A percentile compares a stretch with the other conserved stretches of the same genome.
Evolutionary conservation across 2,113 vertebrate species (phyloP).

Genomic region (Nannobrachium achirus): DNA sequence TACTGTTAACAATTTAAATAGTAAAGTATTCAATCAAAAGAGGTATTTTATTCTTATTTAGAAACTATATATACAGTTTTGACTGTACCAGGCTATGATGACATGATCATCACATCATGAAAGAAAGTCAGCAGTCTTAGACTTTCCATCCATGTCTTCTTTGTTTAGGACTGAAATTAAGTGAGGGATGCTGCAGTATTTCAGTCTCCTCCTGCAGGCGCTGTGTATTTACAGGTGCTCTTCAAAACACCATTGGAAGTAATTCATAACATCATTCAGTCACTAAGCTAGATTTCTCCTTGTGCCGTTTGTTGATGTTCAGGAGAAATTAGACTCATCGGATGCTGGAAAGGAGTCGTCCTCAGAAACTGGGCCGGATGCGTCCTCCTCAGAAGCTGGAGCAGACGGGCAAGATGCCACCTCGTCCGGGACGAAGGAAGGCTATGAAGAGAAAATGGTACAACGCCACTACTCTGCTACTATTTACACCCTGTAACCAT

Average conservation of each 20-base stretch:
- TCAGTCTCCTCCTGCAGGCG: not conserved
- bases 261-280: no score
- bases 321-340: conserved; percentile 67
- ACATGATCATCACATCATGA: no score
- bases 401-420: conserved; percentile 80
- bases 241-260: no score
- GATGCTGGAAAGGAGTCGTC: conserved; percentile 78
- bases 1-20: no score
- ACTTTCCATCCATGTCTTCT: conserved; percentile 57
- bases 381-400: conserved; percentile 65
- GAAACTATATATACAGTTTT: no score
- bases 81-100: no score
- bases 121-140: conserved; percentile 25
- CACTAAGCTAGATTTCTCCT: not conserved
- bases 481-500: not conserved
- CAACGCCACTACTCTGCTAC: conserved; percentile 21
- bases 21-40: no score
- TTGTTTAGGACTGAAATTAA: conserved; percentile 54
- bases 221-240: no score
- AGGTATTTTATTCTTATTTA: no score
- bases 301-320: not conserved
- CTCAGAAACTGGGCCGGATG: conserved; percentile 82
- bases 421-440: conserved; percentile 84
- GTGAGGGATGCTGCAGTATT: not conserved
- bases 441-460: conserved; percentile 99